Conservation (phyloP, 1,140 invertebrate species). For the Heliothis subflexa region DNA sequence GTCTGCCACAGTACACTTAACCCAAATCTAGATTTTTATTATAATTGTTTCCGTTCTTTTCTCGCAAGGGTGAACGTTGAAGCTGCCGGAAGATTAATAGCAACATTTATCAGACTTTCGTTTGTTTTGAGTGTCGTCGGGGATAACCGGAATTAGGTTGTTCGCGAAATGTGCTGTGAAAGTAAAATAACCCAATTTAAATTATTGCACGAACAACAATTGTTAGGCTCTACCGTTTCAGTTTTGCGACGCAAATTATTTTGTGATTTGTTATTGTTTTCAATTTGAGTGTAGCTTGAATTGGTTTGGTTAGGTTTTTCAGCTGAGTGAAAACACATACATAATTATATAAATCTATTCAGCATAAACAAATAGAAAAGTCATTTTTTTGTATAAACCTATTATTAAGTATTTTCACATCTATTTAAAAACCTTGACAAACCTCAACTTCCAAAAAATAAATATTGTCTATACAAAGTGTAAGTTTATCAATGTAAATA, state of each 20-base stretch:
- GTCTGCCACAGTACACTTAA: constrained; percentile 52
- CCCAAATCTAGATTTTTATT: constrained; percentile 66
- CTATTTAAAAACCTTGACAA: no score
- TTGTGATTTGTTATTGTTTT: constrained; percentile 26
- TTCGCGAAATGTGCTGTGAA: constrained; percentile 65
- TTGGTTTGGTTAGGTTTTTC: neutral
- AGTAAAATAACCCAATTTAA: constrained; percentile 72
- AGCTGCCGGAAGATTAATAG: constrained; percentile 69
- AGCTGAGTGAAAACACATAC: neutral
- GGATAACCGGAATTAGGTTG: constrained; percentile 71
- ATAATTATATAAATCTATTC: neutral
- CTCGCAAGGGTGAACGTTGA: constrained; percentile 56
- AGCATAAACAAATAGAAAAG: no score
- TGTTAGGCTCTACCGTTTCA: constrained; percentile 36
- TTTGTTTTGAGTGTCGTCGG: constrained; percentile 75
- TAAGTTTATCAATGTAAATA: no score
- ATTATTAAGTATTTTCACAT: no score
- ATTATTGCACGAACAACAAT: constrained; percentile 60
- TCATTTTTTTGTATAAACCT: no score
- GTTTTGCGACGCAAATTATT: constrained; percentile 38
- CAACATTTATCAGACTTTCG: constrained; percentile 76
- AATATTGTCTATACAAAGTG: no score
- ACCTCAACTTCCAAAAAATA: no score
- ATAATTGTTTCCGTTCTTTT: constrained; percentile 60
- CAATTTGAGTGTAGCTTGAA: neutral